These are phyloP conservation scores for Darevskia nairensis DNA, from an alignment of 2,797 vertebrate species.

Conservation along the genomic window DNA sequence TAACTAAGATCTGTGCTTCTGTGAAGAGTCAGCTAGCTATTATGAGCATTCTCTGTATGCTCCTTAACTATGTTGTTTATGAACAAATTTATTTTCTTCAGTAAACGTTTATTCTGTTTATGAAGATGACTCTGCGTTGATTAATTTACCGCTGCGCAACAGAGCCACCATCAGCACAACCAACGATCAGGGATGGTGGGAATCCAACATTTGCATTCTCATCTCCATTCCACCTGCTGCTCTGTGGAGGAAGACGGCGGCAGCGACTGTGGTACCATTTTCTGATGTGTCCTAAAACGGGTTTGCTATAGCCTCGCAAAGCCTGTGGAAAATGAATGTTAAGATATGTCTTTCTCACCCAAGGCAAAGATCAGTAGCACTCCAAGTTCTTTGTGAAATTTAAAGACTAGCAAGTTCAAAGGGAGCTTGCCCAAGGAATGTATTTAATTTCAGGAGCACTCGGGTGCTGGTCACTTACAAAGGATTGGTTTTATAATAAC, in stretches of 20 bases:
- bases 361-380: neutral
- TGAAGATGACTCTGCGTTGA: too few relatives aligned
- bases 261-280: slow-evolving; percentile 32
- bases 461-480: slow-evolving; percentile 19
- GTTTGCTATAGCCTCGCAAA: neutral
- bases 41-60: too few relatives aligned
- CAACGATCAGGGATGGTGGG: too few relatives aligned
- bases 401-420: slow-evolving; percentile 32
- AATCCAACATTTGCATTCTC: too few relatives aligned
- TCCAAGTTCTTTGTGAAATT: slow-evolving; percentile 11
- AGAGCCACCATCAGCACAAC: too few relatives aligned
- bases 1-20: too few relatives aligned
- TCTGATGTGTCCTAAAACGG: slow-evolving; percentile 25
- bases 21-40: too few relatives aligned
- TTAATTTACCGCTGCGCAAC: too few relatives aligned
- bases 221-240: neutral
- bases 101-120: too few relatives aligned
- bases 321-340: slow-evolving; percentile 25
- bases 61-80: too few relatives aligned
- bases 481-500: slow-evolving; percentile 39
- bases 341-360: slow-evolving; percentile 40
- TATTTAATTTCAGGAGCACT: slow-evolving; percentile 55
- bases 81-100: too few relatives aligned
- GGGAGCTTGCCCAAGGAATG: neutral
- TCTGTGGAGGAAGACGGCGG: neutral